Evolutionary conservation across 2,888 invertebrate species (phyloP), one percentile per base, ranked within the genome.

Genomic region (Drosophila birchii): DNA sequence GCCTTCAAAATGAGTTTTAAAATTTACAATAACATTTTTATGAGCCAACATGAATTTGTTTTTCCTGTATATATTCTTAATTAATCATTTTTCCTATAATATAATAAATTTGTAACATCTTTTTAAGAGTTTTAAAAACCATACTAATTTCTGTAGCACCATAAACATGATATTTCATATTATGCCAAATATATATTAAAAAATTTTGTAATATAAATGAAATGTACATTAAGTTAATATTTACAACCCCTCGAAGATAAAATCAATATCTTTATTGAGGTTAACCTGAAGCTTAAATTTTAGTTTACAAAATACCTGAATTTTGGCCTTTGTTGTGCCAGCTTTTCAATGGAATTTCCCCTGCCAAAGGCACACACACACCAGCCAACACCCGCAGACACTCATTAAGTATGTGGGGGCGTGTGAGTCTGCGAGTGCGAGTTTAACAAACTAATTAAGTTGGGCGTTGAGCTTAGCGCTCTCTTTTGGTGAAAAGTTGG

Each of bases 361-460:
- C 43, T 57, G 43, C 34, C 57, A 57, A 36, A 61, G 56, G 41
- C 34, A 53, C 54, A n/a, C 45, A 45, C 34, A n/a, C 56, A 55
- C 60, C 18, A 26, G 26, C 11, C n/a, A 51, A 66, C 60, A 54
- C 43, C 29, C 47, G 34, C 39, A 71, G 61, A 62, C 61, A 47
- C 47, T 47, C 61, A 49, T 54, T 61, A 47, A 38, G 41, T 53
- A 38, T 12, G 32, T 63, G 38, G 36, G 36, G 29, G 58, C 49
- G 45, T 36, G 44, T 62, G 53, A 47, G 29, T 26, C 29, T 36
- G 41, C 4, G 14, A 36, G 44, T 38, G 67, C 67, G 67, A 68
- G 67, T 68, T 67, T 67, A 67, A 67, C 67, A 68, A 68, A 67
- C 67, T 68, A 68, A 68, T 68, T 68, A 68, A 68, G 67, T 56